Conservation (phyloP, 2,888 invertebrate species). For the Hyposoter didymator region DNA sequence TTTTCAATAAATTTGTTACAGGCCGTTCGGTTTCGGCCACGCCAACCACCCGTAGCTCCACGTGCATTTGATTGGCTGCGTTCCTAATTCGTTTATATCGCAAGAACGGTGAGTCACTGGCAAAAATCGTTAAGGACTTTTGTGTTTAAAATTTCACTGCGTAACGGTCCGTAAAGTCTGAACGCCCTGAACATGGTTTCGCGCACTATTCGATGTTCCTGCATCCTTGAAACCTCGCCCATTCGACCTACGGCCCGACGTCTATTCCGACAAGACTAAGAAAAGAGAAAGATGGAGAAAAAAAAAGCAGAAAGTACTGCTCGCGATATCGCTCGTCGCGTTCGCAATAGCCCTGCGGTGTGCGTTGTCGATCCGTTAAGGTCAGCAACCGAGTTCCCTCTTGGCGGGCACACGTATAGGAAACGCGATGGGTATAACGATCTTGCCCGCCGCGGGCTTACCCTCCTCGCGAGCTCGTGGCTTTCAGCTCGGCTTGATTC, state of each 20-base stretch:
- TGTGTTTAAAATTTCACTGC: not conserved
- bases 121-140: not conserved
- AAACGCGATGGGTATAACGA: slow-evolving; percentile 65
- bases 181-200: not conserved
- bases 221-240: slow-evolving; percentile 34
- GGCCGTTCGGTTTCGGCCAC: not conserved
- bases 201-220: slow-evolving; percentile 19
- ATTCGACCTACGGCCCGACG: slow-evolving; percentile 52
- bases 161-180: not conserved
- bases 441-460: slow-evolving; percentile 47
- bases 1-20: not conserved
- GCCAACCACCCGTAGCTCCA: not conserved
- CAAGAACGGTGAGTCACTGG: not conserved
- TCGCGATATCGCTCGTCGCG: slow-evolving; percentile 60
- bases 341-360: slow-evolving; percentile 59
- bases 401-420: slow-evolving; percentile 41
- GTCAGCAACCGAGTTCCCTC: slow-evolving; percentile 69
- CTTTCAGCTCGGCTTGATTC: slow-evolving; percentile 38
- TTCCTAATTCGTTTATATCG: not conserved
- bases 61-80: not conserved
- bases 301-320: slow-evolving; percentile 44
- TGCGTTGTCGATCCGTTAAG: slow-evolving; percentile 70
- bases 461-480: slow-evolving; percentile 39
- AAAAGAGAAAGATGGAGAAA: not conserved
- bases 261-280: slow-evolving; percentile 12